phyloP scores from a whole-genome alignment of 1,140 invertebrate species.

The Magallana angulata region DNA sequence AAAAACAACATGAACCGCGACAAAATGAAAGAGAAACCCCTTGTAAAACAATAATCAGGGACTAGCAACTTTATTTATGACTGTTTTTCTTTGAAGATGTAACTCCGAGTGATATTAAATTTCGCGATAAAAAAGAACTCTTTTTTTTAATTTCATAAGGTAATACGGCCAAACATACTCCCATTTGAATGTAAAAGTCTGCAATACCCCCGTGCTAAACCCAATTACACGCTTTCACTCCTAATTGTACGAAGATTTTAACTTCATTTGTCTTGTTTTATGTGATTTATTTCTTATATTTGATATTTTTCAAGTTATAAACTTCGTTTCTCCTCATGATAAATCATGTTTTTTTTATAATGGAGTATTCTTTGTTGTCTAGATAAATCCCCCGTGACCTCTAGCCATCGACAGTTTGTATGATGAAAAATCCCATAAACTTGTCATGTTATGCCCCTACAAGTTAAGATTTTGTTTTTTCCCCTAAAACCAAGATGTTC shows the following conservation, averaged over 20 bases:
- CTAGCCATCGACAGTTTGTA: conserved; percentile 20
- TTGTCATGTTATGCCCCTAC: conserved; percentile 35
- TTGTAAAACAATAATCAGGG: background rate
- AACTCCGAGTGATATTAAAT: background rate
- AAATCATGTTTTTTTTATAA: conserved; percentile 22
- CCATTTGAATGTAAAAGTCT: background rate
- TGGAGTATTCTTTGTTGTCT: conserved; percentile 30
- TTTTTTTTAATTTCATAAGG: background rate
- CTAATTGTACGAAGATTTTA: conserved; percentile 16
- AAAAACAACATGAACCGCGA: background rate
- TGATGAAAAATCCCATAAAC: conserved; percentile 36
- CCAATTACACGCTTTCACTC: background rate
- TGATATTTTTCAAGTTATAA: conserved; percentile 19
- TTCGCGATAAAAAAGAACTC: background rate
- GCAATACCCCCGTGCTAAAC: background rate
- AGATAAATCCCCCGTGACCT: conserved; percentile 1
- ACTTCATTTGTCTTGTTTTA: conserved; percentile 19
- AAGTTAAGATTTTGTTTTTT: conserved; percentile 32
- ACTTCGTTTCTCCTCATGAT: conserved; percentile 28
- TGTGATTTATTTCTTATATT: conserved; percentile 32
- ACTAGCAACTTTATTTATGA: background rate
- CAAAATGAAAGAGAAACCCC: background rate
- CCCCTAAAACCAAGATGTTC: conserved; percentile 35
- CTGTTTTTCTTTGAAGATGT: conserved; percentile 1
- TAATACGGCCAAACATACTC: background rate